Percentiles rank a stretch among this genome's conserved stretches.
Conservation (phyloP, 2,888 invertebrate genomes). For the Cynaeus angustus region DNA sequence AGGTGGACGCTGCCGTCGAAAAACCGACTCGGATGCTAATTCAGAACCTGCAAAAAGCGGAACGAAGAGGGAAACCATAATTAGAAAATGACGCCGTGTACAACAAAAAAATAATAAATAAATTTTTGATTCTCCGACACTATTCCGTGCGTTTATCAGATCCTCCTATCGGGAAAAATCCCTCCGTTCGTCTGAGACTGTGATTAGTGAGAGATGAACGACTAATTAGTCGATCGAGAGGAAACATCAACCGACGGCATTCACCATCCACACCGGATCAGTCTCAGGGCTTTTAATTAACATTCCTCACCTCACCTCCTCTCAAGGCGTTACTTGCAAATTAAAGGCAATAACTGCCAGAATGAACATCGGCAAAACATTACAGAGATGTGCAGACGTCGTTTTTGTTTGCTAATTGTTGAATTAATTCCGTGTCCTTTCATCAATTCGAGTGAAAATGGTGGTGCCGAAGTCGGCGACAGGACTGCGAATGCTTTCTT, state of each 20-base stretch:
- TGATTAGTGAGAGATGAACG: slow-evolving; percentile 49
- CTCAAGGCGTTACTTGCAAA: slow-evolving; percentile 69
- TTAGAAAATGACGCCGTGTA: neutral
- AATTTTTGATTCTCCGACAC: too few relatives aligned
- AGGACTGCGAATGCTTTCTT: slow-evolving; percentile 48
- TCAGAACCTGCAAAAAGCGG: slow-evolving; percentile 42
- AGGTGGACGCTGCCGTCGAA: slow-evolving; percentile 56
- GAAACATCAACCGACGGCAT: slow-evolving; percentile 61
- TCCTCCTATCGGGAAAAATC: too few relatives aligned
- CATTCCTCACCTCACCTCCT: slow-evolving; percentile 71
- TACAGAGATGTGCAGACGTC: slow-evolving; percentile 65
- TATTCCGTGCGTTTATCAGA: too few relatives aligned
- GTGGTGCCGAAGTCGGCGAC: slow-evolving; percentile 35
- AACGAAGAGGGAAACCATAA: neutral
- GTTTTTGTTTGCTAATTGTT: slow-evolving; percentile 72
- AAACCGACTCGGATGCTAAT: slow-evolving; percentile 43
- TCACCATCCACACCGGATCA: slow-evolving; percentile 52
- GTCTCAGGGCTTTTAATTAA: slow-evolving; percentile 71
- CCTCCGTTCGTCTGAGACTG: slow-evolving; percentile 19
- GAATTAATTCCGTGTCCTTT: slow-evolving; percentile 70
- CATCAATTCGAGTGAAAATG: slow-evolving; percentile 63
- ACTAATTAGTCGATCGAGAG: slow-evolving; percentile 59
- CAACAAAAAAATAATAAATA: neutral
- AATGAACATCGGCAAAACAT: slow-evolving; percentile 67
- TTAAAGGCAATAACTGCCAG: slow-evolving; percentile 72